Conservation (phyloP, 53 echinoderm and acorn worm species). For the Mesocentrotus franciscanus region DNA sequence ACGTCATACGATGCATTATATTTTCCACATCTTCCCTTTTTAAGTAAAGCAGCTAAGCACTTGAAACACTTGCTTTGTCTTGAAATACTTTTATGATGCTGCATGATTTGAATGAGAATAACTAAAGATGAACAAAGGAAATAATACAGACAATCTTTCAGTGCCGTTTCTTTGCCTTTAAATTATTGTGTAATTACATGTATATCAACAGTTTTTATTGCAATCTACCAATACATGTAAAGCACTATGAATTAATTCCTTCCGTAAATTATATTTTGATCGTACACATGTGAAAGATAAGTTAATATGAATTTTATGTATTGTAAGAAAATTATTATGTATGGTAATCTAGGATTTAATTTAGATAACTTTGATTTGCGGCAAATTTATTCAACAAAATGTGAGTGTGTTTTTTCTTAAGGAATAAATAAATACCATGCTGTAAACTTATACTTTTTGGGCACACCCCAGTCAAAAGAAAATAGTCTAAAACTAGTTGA, state of each 20-base stretch:
- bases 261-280: not conserved
- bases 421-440: too few relatives aligned
- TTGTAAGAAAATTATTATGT: not conserved
- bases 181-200: not conserved
- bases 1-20: too few relatives aligned
- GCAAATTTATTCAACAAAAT: not conserved
- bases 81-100: conserved; percentile 2
- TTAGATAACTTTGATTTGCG: not conserved
- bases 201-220: not conserved
- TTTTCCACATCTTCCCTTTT: not conserved
- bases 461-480: too few relatives aligned
- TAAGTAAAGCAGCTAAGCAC: not conserved
- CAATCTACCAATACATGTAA: not conserved
- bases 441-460: too few relatives aligned
- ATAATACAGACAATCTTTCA: conserved; percentile 14
- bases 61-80: not conserved
- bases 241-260: not conserved
- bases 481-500: too few relatives aligned
- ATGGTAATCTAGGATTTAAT: not conserved
- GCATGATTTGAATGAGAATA: not conserved
- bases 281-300: not conserved
- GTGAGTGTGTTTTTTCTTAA: not conserved
- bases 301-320: not conserved
- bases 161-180: conserved; percentile 10
- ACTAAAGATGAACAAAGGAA: not conserved